Evolutionary conservation across 2,888 invertebrate genomes (phyloP).

Genomic region (Andrena chrysosceles): DNA sequence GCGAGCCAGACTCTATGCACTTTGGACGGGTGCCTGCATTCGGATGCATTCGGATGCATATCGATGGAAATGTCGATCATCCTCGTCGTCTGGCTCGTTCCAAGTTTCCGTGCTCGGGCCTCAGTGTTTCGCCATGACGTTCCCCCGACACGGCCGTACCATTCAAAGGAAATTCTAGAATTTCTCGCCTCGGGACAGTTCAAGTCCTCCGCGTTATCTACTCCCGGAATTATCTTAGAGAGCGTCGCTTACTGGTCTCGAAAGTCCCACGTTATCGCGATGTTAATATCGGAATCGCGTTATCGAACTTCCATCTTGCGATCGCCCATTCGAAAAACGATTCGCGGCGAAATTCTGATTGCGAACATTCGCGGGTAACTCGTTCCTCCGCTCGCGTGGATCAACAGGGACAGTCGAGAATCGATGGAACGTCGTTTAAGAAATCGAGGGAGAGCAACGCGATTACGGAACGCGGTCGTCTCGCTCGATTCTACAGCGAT

Average conservation of each 20-base stretch:
- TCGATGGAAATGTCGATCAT: slow-evolving; percentile 70
- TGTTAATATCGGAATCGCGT: background rate
- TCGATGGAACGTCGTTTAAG: background rate
- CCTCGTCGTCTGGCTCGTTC: slow-evolving; percentile 33
- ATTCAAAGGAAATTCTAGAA: slow-evolving; percentile 4
- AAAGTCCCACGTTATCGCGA: background rate
- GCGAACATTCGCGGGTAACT: background rate
- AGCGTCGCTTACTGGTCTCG: slow-evolving; percentile 1
- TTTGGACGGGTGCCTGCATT: slow-evolving; percentile 48
- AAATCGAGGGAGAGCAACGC: background rate
- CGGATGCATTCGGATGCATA: slow-evolving; percentile 62
- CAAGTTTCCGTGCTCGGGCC: slow-evolving; percentile 25
- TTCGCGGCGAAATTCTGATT: slow-evolving; percentile 1
- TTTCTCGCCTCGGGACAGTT: slow-evolving; percentile 1
- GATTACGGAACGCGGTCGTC: background rate
- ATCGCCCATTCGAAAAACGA: background rate
- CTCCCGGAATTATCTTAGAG: background rate
- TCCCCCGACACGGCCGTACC: slow-evolving; percentile 12
- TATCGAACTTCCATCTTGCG: background rate
- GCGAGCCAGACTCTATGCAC: slow-evolving; percentile 34
- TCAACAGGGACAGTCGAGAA: background rate
- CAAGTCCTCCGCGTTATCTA: background rate
- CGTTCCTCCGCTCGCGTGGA: background rate
- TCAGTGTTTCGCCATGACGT: slow-evolving; percentile 22
- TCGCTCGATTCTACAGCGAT: slow-evolving; percentile 58